Evolutionary conservation across 2,113 vertebrate species (phyloP).

Genomic region (Periophthalmus modestus): DNA sequence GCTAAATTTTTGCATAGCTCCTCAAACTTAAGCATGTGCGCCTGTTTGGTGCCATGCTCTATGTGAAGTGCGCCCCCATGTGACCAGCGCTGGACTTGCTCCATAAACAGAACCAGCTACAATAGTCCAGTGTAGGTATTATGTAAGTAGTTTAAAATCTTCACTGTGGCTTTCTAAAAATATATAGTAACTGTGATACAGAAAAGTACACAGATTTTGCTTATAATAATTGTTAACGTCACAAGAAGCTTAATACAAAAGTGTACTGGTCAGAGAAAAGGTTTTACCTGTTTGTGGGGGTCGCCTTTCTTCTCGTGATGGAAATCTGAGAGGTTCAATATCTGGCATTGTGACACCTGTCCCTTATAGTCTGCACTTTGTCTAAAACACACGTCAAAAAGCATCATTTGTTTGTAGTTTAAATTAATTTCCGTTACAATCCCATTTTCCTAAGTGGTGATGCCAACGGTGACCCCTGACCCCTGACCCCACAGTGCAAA

Average conservation of each 20-base stretch:
- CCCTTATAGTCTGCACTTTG: not conserved
- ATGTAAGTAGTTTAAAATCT: not conserved
- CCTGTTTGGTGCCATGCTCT: not conserved
- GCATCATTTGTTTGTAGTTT: not conserved
- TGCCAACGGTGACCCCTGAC: too few relatives aligned
- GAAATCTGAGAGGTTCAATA: constrained; percentile 61
- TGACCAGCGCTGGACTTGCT: not conserved
- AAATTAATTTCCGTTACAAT: not conserved
- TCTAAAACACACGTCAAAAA: not conserved
- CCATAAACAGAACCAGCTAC: not conserved
- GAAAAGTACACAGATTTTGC: not conserved
- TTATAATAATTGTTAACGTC: not conserved
- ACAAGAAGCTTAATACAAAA: not conserved
- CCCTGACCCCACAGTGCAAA: not conserved
- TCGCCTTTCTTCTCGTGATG: constrained; percentile 55
- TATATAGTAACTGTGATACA: not conserved
- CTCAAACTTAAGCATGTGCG: not conserved
- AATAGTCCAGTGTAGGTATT: not conserved
- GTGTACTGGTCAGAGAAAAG: not conserved
- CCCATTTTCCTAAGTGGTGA: too few relatives aligned
- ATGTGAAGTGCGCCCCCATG: constrained; percentile 2
- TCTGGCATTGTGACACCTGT: constrained; percentile 58
- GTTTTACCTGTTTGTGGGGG: constrained; percentile 57
- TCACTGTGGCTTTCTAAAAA: not conserved
- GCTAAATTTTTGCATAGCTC: not conserved